A percentile compares a stretch with the other conserved stretches of the same genome.
Conservation (phyloP, 2,888 invertebrate genomes). For the Gibbula magus region DNA sequence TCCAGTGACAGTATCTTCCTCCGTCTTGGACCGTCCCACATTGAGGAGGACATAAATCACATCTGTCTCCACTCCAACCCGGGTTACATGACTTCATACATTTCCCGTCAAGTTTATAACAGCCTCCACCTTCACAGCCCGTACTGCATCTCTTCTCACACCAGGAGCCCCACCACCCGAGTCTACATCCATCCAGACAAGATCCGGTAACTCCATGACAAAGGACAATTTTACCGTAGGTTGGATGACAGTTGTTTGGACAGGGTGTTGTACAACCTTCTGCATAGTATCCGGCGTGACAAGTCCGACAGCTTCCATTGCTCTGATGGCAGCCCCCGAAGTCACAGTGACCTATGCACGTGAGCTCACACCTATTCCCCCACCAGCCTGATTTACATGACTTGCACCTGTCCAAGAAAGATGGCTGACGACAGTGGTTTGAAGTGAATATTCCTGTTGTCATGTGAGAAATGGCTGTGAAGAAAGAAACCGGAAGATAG, state of each 20-base stretch:
- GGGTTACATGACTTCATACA: not conserved
- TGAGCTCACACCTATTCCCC: not conserved
- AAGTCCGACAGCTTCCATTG: not conserved
- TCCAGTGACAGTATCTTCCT: too few relatives aligned
- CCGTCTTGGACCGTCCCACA: too few relatives aligned
- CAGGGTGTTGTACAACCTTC: not conserved
- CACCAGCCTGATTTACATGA: not conserved
- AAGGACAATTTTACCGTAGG: not conserved
- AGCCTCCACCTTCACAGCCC: not conserved
- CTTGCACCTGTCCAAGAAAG: too few relatives aligned
- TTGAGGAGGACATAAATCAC: not conserved
- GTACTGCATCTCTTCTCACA: slow-evolving; percentile 4
- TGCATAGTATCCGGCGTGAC: not conserved
- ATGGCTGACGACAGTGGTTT: too few relatives aligned
- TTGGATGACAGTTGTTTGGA: not conserved
- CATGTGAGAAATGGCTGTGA: too few relatives aligned
- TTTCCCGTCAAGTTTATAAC: not conserved
- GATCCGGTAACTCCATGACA: not conserved
- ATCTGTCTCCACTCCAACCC: not conserved
- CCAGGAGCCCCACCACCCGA: not conserved
- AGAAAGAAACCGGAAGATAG: too few relatives aligned
- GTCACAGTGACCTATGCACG: not conserved
- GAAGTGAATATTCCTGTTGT: too few relatives aligned
- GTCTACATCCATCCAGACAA: not conserved
- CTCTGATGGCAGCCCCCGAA: not conserved